A percentile compares a stretch with the other conserved stretches of the same genome.
phyloP scores from a whole-genome alignment of 2,113 vertebrate genomes.

The Oryzias javanicus region DNA sequence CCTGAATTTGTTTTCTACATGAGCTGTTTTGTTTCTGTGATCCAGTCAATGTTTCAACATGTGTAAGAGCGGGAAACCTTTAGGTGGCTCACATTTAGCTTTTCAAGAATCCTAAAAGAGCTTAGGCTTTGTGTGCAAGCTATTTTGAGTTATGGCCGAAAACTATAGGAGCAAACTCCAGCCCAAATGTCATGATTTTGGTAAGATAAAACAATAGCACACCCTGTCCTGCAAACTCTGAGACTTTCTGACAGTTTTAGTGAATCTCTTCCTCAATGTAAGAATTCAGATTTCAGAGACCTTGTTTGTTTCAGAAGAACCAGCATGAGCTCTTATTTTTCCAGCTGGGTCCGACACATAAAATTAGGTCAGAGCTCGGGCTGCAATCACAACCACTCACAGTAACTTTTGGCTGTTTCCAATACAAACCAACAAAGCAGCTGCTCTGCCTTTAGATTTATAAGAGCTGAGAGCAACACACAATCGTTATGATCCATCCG shows the following conservation, averaged over 20 bases:
- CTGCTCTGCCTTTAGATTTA: constrained; percentile 30
- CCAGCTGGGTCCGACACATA: constrained; percentile 7
- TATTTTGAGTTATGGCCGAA: too few relatives aligned
- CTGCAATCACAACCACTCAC: not conserved
- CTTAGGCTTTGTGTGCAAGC: too few relatives aligned
- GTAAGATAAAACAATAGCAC: not conserved
- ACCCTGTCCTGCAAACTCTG: not conserved
- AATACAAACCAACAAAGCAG: not conserved
- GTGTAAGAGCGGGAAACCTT: too few relatives aligned
- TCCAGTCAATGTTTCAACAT: too few relatives aligned
- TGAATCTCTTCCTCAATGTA: not conserved
- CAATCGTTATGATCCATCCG: constrained; percentile 48
- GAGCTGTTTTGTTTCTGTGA: too few relatives aligned
- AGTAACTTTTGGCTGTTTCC: not conserved
- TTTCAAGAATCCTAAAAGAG: too few relatives aligned
- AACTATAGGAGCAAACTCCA: too few relatives aligned
- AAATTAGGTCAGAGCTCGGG: not conserved
- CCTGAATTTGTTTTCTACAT: too few relatives aligned
- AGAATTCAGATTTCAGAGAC: not conserved
- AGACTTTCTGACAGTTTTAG: not conserved
- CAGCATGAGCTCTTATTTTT: constrained; percentile 1
- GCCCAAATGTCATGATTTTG: too few relatives aligned
- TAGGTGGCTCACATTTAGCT: too few relatives aligned
- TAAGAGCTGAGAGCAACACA: constrained; percentile 33
- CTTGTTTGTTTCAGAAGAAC: constrained; percentile 4